Evolutionary conservation across 2,113 vertebrate genomes (phyloP), one percentile per base, ranked within the genome.

Genomic region (Odocoileus hemionus): DNA sequence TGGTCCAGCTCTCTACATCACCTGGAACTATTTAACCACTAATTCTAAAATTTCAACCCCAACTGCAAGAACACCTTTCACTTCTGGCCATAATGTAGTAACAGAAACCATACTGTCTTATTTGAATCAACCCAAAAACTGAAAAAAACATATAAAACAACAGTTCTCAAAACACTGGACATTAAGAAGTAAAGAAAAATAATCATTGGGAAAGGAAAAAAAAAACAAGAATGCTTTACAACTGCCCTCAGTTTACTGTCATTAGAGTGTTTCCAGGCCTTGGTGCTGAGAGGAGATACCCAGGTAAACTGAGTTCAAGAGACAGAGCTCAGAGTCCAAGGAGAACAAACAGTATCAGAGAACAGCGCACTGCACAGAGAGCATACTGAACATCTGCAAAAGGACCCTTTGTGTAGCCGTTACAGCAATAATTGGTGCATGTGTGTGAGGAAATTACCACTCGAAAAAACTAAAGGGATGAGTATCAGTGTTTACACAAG

Each of bases 161-260:
- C 21, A 89, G 54, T 80, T 96, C 58, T 89, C 26, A 87, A 94
- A 83, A 64, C 19, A 58, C 4, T 87, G 28, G 33, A 67, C n/a
- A 93, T 86, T 50, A 93, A 26, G n/a, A 58, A 96, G 54, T 82
- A 64, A 94, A 91, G 28, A 95, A 91, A 10, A 94, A 90, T 36
- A 36, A 79, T 45, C 13, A 17, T 9, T 83, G 28, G 64, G 92
- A 93, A 39, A 80, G 43, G 52, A 88, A 92, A 9, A 97, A 74
- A 89, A 21, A 84, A n/a, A 45, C 2, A 84, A 55, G 16, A 74
- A 12, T 67, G 47, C 39, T 54, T 70, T 92, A 82, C 54, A 87
- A 78, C 2, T 70, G 52, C 10, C 50, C 36, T 70, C 39, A 52
- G 36, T 47, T 88, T 57, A 61, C 17, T 82, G 64, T 60, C 10